Conservation (phyloP, 23 tunicate species). For the Halocynthia aurantium region DNA sequence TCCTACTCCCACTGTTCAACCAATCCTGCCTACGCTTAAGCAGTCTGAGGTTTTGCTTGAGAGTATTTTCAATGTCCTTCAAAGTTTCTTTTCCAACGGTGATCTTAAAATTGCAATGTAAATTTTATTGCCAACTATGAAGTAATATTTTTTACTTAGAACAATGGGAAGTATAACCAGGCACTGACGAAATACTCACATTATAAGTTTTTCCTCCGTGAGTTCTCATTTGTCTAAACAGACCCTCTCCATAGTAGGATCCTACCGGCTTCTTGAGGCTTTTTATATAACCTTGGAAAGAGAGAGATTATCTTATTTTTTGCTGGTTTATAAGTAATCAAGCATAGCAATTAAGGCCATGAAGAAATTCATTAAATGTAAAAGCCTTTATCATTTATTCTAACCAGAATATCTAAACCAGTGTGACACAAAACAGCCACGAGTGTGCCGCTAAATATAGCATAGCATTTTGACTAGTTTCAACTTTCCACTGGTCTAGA, state of each 20-base stretch:
- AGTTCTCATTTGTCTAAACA: conserved; percentile 18
- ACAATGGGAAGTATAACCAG: too few species aligned
- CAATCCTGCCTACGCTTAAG: conserved; percentile 59
- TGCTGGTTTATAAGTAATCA: too few species aligned
- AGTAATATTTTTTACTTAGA: too few species aligned
- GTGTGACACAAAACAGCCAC: too few species aligned
- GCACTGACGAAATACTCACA: conserved; percentile 1
- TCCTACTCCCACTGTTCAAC: conserved; percentile 79
- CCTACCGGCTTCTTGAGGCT: conserved; percentile 17
- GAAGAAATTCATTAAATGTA: too few species aligned
- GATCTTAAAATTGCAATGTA: conserved; percentile 23
- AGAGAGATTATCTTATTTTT: background rate
- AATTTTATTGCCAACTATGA: too few species aligned
- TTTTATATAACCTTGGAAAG: conserved; percentile 21
- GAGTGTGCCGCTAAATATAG: too few species aligned
- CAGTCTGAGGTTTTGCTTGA: conserved; percentile 42
- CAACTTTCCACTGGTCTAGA: too few species aligned
- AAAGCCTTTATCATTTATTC: too few species aligned
- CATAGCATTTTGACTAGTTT: too few species aligned
- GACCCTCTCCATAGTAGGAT: conserved; percentile 23
- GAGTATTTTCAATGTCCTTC: conserved; percentile 45
- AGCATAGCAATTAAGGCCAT: too few species aligned
- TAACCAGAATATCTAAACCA: too few species aligned
- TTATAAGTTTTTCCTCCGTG: conserved; percentile 14
- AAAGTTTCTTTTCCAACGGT: conserved; percentile 70